These are phyloP conservation scores for Lepidocyrtoides sp. DNA, from an alignment of 2,888 invertebrate genomes.

Conservation along the genomic window DNA sequence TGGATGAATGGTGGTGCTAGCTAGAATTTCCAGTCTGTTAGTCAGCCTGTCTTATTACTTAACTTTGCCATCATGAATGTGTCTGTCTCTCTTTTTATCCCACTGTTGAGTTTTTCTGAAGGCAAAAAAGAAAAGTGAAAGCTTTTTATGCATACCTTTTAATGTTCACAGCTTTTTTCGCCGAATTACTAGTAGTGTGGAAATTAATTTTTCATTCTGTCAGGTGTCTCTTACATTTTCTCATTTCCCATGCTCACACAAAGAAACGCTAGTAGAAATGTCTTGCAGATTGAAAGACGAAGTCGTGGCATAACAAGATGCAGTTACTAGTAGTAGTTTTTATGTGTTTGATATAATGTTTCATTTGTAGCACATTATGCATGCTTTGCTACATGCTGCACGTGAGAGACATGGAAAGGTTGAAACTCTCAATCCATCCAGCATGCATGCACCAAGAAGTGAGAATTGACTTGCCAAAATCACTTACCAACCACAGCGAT, in stretches of 20 bases:
- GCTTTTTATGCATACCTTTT: constrained; percentile 24
- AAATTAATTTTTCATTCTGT: constrained; percentile 78
- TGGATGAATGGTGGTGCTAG: constrained; percentile 34
- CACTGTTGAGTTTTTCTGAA: not conserved
- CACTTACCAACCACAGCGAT: constrained; percentile 7
- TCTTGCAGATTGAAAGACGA: not conserved
- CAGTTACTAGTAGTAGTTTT: too few relatives aligned
- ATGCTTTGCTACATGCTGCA: too few relatives aligned
- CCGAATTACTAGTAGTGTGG: constrained; percentile 2
- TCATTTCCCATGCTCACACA: constrained; percentile 1
- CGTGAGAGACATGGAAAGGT: constrained; percentile 43
- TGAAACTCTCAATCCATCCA: constrained; percentile 1
- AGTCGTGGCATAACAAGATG: too few relatives aligned
- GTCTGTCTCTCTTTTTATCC: not conserved
- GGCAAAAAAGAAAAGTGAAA: not conserved
- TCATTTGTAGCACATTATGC: constrained; percentile 15
- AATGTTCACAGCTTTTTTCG: not conserved
- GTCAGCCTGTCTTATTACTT: constrained; percentile 8
- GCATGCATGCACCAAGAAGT: not conserved
- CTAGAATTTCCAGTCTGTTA: not conserved
- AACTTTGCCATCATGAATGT: not conserved
- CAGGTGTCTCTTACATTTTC: constrained; percentile 69
- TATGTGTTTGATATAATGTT: too few relatives aligned
- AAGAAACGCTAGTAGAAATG: not conserved
- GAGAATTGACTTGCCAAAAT: constrained; percentile 51